These are phyloP conservation scores for Myzus persicae DNA, from an alignment of 1,140 invertebrate genomes.

Conservation along the genomic window DNA sequence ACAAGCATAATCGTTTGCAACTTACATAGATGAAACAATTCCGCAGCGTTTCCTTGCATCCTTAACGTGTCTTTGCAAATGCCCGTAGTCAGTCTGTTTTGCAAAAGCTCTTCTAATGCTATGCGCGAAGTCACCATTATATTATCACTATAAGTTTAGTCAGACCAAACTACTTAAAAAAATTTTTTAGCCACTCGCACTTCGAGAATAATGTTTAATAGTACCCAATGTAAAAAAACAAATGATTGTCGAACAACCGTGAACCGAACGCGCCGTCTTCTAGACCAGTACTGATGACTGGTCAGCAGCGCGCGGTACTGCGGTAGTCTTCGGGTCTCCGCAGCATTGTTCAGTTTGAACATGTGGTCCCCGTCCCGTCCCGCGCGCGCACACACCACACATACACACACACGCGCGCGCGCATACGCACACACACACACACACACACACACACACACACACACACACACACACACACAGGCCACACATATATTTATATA, in stretches of 20 bases:
- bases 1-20: not conserved
- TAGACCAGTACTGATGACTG: conserved; percentile 24
- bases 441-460: not conserved
- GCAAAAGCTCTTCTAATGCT: conserved; percentile 31
- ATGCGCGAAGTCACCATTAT: conserved; percentile 45
- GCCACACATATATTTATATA: not conserved
- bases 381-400: not conserved
- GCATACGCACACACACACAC: no score
- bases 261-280: conserved; percentile 11
- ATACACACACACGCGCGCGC: not conserved
- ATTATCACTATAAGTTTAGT: not conserved
- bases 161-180: not conserved
- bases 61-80: conserved; percentile 22
- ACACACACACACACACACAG: no score
- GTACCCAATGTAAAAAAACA: not conserved
- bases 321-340: conserved; percentile 26
- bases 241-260: not conserved
- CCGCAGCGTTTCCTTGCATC: not conserved
- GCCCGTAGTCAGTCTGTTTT: conserved; percentile 21
- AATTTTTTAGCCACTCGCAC: not conserved
- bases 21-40: conserved; percentile 50
- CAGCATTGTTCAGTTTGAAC: conserved; percentile 41
- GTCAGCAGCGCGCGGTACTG: conserved; percentile 26
- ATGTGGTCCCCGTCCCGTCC: conserved; percentile 50
- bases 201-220: not conserved